These are phyloP conservation scores for Drosophila mayri DNA, from an alignment of 1,140 invertebrate genomes.

Conservation along the genomic window DNA sequence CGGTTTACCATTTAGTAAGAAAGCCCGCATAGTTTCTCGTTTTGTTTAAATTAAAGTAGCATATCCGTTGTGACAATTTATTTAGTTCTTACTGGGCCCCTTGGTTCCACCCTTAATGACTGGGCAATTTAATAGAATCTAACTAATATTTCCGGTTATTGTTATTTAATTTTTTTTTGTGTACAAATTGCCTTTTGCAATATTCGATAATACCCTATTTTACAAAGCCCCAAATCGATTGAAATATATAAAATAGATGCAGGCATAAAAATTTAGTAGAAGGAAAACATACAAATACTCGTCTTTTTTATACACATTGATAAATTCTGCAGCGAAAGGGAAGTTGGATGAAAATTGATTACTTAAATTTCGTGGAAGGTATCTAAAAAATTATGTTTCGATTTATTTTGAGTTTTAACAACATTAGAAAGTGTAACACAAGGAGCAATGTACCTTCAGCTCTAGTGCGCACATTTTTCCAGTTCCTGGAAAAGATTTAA, in stretches of 20 bases:
- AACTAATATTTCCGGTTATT: conserved; percentile 79
- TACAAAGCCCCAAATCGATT: conserved; percentile 35
- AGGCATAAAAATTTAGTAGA: conserved; percentile 51
- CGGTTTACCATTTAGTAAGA: conserved; percentile 12
- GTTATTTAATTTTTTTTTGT: conserved; percentile 60
- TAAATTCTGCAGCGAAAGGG: not conserved
- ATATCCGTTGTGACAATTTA: conserved; percentile 60
- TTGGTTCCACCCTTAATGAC: conserved; percentile 7
- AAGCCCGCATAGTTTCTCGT: conserved; percentile 33
- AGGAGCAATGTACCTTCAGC: conserved; percentile 18
- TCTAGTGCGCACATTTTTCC: conserved; percentile 13
- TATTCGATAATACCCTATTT: not conserved
- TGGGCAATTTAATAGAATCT: conserved; percentile 50
- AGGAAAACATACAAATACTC: not conserved
- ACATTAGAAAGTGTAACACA: conserved; percentile 44
- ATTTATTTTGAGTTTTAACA: conserved; percentile 45
- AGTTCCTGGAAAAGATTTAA: conserved; percentile 4
- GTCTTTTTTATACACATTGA: not conserved
- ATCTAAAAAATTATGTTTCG: conserved; percentile 18
- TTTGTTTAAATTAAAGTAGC: conserved; percentile 54
- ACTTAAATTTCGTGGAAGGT: conserved; percentile 49
- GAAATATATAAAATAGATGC: conserved; percentile 61
- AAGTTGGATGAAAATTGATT: not conserved
- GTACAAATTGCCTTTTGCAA: conserved; percentile 38
- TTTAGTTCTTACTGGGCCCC: not conserved